A percentile compares a stretch with the other conserved stretches of the same genome.
phyloP scores from a whole-genome alignment of 2,888 invertebrate species.

The Smittia sp. region DNA sequence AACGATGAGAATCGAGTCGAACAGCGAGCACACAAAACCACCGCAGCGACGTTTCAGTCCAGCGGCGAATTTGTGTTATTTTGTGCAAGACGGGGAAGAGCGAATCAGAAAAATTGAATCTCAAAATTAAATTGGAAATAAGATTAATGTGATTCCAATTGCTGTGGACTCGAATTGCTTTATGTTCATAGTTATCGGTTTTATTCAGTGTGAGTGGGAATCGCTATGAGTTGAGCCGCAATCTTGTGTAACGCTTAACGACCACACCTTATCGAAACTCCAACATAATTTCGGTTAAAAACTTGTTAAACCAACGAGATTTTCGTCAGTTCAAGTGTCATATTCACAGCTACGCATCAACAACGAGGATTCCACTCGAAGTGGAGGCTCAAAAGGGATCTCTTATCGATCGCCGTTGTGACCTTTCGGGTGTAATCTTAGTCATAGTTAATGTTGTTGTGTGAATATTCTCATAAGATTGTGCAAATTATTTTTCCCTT shows the following conservation, averaged over 20 bases:
- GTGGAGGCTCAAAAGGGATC: neutral
- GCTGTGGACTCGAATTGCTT: neutral
- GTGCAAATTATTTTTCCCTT: neutral
- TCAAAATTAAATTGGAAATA: slow-evolving; percentile 23
- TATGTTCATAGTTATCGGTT: slow-evolving; percentile 23
- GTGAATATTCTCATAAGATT: neutral
- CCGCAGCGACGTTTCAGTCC: neutral
- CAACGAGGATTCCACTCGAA: neutral
- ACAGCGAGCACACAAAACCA: too few relatives aligned
- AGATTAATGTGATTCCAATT: slow-evolving; percentile 27
- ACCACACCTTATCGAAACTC: slow-evolving; percentile 30
- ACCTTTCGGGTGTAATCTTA: slow-evolving; percentile 14
- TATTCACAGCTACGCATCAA: neutral
- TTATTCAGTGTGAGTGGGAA: slow-evolving; percentile 27
- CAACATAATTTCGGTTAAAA: neutral
- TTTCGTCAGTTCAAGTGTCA: neutral
- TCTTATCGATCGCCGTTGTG: slow-evolving; percentile 27
- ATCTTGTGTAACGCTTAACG: neutral
- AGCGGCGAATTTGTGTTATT: neutral
- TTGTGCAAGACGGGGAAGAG: neutral
- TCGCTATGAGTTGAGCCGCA: neutral
- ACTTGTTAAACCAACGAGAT: neutral
- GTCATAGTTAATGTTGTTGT: neutral
- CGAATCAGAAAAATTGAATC: slow-evolving; percentile 17
- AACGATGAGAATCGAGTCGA: neutral